A percentile compares a stretch with the other conserved stretches of the same genome.
These are phyloP conservation scores for Platycheirus rosarum DNA, from an alignment of 2,888 invertebrate species.

Conservation along the genomic window DNA sequence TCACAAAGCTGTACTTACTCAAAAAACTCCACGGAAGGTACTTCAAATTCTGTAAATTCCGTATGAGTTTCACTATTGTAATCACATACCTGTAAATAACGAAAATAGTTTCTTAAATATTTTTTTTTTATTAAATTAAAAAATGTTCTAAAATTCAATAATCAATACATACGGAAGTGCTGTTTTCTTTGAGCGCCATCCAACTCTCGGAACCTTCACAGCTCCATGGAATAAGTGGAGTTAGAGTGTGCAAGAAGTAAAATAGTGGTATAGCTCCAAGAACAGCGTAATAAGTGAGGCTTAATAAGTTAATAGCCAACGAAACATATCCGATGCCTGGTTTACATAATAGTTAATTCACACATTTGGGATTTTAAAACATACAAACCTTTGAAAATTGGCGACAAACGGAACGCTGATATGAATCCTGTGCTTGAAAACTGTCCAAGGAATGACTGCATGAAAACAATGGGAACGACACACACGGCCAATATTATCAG, in stretches of 20 bases:
- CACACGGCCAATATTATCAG: slow-evolving; percentile 88
- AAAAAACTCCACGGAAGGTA: slow-evolving; percentile 54
- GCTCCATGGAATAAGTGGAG: slow-evolving; percentile 88
- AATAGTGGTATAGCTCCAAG: slow-evolving; percentile 84
- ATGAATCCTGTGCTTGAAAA: slow-evolving; percentile 92
- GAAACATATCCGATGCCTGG: slow-evolving; percentile 93
- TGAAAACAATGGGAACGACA: slow-evolving; percentile 92
- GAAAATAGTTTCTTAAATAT: background rate
- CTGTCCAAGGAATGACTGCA: slow-evolving; percentile 93
- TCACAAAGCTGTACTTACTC: slow-evolving; percentile 2
- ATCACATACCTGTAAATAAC: slow-evolving; percentile 1
- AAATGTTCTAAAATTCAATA: no score
- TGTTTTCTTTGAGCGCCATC: slow-evolving; percentile 19
- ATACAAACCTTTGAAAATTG: slow-evolving; percentile 91
- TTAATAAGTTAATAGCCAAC: slow-evolving; percentile 88
- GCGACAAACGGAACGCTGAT: slow-evolving; percentile 90
- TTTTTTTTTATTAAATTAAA: no score
- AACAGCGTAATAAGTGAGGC: slow-evolving; percentile 87
- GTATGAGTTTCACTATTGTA: background rate
- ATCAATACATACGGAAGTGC: slow-evolving; percentile 15
- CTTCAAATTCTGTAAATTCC: background rate
- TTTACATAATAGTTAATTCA: background rate
- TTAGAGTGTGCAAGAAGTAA: slow-evolving; percentile 88
- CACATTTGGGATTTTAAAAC: background rate
- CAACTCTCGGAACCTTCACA: slow-evolving; percentile 85